Evolutionary conservation across 2,797 vertebrate genomes (phyloP), one percentile per base, ranked within the genome.

Genomic region (Phataginus tetradactyla): DNA sequence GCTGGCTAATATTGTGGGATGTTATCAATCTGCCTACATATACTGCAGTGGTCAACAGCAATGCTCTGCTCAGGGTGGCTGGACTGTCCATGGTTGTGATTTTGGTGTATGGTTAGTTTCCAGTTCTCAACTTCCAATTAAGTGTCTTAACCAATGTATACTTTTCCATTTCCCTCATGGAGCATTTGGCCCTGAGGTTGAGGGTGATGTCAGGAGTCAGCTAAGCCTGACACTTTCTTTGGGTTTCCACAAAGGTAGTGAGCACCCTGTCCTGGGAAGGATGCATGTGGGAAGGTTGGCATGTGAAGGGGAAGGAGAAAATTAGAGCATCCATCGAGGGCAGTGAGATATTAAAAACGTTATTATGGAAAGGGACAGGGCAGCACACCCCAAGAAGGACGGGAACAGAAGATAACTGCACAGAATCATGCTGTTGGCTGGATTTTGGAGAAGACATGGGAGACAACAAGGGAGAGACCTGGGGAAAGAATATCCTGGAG

Each of bases 81-180:
- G 23, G 71, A 11, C 42, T 18, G 18, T 53, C 39, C 5, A 15
- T 15, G 15, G 14, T 17, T 27, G 27, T 74, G n/a, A 59, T 51
- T 78, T 2, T 21, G 23, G 64, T 42, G 34, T 55, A 23, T 17
- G 21, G 37, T 39, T 51, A n/a, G 57, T 59, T 79, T 68, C 25
- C 23, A 57, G 45, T 34, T 57, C 27, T 61, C 25, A 10, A 1
- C 3, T 5, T 79, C 17, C 11, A 1, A 2, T 45, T 45, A 45
- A 45, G 9, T 18, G 20, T n/a, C 64, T 61, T 61, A 18, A 21
- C 59, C 23, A 3, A 1, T 1, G 32, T 61, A 14, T 0, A 3
- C 29, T 39, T 34, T 68, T 53, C 13, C 64, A 14, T 27, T 32
- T 72, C 23, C 12, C 27, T 21, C 1, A 0, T 2, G 49, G 45